Evolutionary conservation across 2,888 invertebrate genomes (phyloP).

Genomic region (Heliconius cydno): DNA sequence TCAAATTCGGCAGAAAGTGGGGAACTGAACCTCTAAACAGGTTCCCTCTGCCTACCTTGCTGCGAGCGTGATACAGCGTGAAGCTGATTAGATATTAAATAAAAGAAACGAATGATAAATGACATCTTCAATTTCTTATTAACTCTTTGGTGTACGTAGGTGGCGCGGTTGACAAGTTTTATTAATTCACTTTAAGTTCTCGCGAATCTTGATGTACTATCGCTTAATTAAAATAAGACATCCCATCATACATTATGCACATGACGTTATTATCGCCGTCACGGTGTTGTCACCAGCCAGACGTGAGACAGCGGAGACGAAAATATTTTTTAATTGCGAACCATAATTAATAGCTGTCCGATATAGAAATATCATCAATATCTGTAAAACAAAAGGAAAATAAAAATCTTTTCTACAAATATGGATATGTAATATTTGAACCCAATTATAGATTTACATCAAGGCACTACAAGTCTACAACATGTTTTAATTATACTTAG

Average conservation of each 20-base stretch:
- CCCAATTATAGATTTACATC: background rate
- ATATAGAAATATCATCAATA: constrained; percentile 15
- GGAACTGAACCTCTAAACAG: too few relatives aligned
- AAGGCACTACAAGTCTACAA: background rate
- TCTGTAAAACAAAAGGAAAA: background rate
- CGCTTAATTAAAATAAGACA: constrained; percentile 48
- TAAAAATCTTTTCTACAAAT: background rate
- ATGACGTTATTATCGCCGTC: constrained; percentile 47
- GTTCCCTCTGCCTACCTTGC: too few relatives aligned
- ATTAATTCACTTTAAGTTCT: constrained; percentile 48
- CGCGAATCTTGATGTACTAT: constrained; percentile 44
- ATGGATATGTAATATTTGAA: background rate
- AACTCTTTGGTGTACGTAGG: constrained; percentile 45
- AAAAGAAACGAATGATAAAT: constrained; percentile 19
- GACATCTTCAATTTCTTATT: constrained; percentile 15
- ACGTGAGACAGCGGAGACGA: constrained; percentile 41
- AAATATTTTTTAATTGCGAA: constrained; percentile 40
- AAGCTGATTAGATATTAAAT: background rate
- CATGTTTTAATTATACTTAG: too few relatives aligned
- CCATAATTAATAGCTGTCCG: constrained; percentile 35
- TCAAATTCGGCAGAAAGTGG: too few relatives aligned
- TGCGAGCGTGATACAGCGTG: too few relatives aligned
- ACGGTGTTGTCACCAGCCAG: constrained; percentile 52
- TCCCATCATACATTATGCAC: constrained; percentile 43
- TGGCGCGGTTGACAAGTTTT: constrained; percentile 50